These are phyloP conservation scores for Diplazon laetatorius DNA, from an alignment of 2,888 invertebrate species.

Conservation along the genomic window DNA sequence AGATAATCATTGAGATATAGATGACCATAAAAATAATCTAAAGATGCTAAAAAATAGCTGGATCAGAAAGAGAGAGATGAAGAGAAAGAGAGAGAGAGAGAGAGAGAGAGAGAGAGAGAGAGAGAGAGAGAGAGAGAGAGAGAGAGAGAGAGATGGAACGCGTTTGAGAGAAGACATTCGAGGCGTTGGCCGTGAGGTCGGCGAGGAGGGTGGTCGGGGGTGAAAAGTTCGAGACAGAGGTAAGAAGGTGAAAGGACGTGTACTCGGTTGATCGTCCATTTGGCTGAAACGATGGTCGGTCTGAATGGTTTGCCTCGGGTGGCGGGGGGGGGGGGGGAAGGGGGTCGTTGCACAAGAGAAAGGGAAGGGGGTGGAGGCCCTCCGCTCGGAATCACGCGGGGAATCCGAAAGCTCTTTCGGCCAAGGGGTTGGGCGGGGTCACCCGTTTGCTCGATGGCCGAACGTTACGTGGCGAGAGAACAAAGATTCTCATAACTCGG, in stretches of 20 bases:
- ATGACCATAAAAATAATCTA: too few relatives aligned
- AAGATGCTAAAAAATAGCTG: too few relatives aligned
- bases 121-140: not conserved
- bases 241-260: conserved; percentile 28
- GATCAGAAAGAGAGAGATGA: too few relatives aligned
- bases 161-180: conserved; percentile 8
- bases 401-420: conserved; percentile 37
- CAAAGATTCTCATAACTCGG: conserved; percentile 21
- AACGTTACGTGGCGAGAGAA: conserved; percentile 52
- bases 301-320: conserved; percentile 31
- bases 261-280: conserved; percentile 31
- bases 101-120: too few relatives aligned
- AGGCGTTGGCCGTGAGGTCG: not conserved
- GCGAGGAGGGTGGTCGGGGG: too few relatives aligned
- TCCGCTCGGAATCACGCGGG: conserved; percentile 48
- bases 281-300: conserved; percentile 38
- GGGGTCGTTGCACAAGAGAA: too few relatives aligned
- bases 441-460: not conserved
- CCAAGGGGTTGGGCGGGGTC: conserved; percentile 18
- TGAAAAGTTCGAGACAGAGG: conserved; percentile 18
- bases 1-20: too few relatives aligned
- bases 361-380: too few relatives aligned
- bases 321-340: not conserved
- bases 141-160: not conserved
- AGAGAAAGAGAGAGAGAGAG: too few relatives aligned